Evolutionary conservation across 2,797 vertebrate genomes (phyloP).

Genomic region (Masticophis lateralis): DNA sequence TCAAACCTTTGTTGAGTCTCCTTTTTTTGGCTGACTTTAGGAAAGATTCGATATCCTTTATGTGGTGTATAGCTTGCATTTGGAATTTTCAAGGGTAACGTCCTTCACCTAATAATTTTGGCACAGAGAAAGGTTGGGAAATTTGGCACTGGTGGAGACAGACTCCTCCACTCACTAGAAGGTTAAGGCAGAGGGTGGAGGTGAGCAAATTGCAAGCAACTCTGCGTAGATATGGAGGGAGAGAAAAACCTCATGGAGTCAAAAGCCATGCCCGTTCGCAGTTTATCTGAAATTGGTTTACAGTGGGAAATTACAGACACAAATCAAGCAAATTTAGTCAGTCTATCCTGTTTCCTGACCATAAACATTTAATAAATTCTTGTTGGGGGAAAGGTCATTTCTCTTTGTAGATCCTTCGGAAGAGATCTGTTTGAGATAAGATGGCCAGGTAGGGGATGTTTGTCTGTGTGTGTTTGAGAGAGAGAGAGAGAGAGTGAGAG

Average conservation of each 20-base stretch:
- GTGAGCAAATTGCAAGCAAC: neutral
- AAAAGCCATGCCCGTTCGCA: neutral
- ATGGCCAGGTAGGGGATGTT: neutral
- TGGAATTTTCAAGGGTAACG: neutral
- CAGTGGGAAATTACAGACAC: constrained; percentile 8
- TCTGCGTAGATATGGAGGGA: neutral
- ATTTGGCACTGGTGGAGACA: neutral
- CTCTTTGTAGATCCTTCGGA: constrained; percentile 30
- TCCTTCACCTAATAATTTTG: neutral
- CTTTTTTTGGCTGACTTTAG: neutral
- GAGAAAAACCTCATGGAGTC: neutral
- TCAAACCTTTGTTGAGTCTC: neutral
- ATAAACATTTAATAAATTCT: constrained; percentile 40
- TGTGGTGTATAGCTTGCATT: neutral
- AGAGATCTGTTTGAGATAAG: neutral
- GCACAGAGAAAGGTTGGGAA: neutral
- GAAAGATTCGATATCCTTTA: neutral
- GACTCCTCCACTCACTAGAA: neutral
- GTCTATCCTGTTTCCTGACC: constrained; percentile 34
- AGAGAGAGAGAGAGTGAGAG: neutral
- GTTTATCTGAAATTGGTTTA: neutral
- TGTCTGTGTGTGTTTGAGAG: neutral
- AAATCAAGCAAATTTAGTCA: constrained; percentile 29
- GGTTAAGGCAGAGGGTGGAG: neutral
- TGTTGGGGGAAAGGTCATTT: constrained; percentile 30